Evolutionary conservation across 2,888 invertebrate species (phyloP).

Genomic region (Glaucopsyche alexis): DNA sequence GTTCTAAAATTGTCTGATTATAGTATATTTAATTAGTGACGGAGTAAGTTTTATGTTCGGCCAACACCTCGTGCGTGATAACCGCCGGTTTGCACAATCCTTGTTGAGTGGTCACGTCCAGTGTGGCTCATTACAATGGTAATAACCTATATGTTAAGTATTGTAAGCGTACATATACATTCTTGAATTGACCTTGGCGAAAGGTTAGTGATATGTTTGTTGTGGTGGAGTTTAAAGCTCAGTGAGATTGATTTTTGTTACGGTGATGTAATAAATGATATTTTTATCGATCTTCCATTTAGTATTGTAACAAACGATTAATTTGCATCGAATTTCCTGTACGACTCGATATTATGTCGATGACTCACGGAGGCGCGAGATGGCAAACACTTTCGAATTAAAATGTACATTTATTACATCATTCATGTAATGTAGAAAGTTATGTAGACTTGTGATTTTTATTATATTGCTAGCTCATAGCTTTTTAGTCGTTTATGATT

Average conservation of each 20-base stretch:
- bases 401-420: slow-evolving; percentile 41
- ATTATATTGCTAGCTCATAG: slow-evolving; percentile 71
- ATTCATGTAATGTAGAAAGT: slow-evolving; percentile 48
- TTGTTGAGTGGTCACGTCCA: slow-evolving; percentile 47
- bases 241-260: slow-evolving; percentile 47
- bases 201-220: slow-evolving; percentile 79
- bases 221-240: slow-evolving; percentile 63
- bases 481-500: slow-evolving; percentile 74
- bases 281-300: slow-evolving; percentile 23
- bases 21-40: slow-evolving; percentile 2
- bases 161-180: slow-evolving; percentile 78
- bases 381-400: slow-evolving; percentile 16
- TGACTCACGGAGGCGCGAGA: slow-evolving; percentile 6
- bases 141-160: slow-evolving; percentile 68
- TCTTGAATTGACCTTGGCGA: slow-evolving; percentile 78
- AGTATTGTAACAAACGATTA: slow-evolving; percentile 19
- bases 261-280: slow-evolving; percentile 24
- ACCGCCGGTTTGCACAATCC: slow-evolving; percentile 8
- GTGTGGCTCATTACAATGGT: slow-evolving; percentile 68
- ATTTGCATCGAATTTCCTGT: slow-evolving; percentile 21
- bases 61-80: neutral
- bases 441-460: slow-evolving; percentile 71
- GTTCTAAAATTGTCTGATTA: slow-evolving; percentile 16
- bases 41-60: slow-evolving; percentile 21
- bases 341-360: slow-evolving; percentile 1